A percentile compares a stretch with the other conserved stretches of the same genome.
Conservation (phyloP, 2,797 vertebrate species). For the Macroramphosus scolopax region DNA sequence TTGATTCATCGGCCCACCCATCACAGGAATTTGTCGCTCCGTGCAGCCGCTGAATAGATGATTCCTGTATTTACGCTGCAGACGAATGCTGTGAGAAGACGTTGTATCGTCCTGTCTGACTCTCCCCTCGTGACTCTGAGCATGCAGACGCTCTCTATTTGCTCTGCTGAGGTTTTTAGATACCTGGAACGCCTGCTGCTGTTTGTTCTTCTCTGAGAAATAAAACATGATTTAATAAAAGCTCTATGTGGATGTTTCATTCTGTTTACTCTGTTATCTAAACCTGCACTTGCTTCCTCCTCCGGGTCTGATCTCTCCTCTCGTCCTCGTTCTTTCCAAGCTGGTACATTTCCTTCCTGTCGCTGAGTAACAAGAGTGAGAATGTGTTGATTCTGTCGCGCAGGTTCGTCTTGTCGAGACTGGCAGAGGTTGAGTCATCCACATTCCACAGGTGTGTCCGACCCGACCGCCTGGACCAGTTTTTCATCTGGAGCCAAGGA, state of each 20-base stretch:
- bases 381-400: constrained; percentile 29
- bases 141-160: no score
- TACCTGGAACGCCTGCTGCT: no score
- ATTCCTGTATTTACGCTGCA: constrained; percentile 23
- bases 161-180: no score
- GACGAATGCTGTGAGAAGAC: no score
- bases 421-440: constrained; percentile 38
- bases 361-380: no score
- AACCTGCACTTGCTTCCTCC: no score
- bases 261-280: no score
- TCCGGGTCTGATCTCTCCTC: neutral
- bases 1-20: constrained; percentile 49
- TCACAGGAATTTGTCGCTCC: constrained; percentile 44
- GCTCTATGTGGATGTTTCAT: no score
- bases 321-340: neutral
- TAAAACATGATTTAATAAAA: no score
- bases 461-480: constrained; percentile 53
- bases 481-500: constrained; percentile 23
- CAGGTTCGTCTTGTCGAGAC: constrained; percentile 29
- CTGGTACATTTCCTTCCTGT: constrained; percentile 28
- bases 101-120: no score
- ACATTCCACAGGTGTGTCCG: constrained; percentile 55
- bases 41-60: neutral
- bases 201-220: no score
- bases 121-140: no score